phyloP scores from a whole-genome alignment of 2,113 vertebrate species.

The Pelmatolapia mariae region DNA sequence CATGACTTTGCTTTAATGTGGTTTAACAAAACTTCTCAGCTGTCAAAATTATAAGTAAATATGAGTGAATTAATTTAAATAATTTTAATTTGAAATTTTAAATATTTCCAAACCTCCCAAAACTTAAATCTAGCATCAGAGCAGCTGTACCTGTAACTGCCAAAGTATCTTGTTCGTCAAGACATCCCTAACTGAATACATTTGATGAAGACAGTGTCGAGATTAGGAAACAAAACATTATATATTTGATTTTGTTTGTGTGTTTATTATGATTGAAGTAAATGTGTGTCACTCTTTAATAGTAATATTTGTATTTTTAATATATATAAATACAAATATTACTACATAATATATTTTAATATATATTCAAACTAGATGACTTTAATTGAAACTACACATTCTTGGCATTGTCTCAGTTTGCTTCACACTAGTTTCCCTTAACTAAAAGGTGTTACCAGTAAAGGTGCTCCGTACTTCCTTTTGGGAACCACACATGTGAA shows the following conservation, averaged over 20 bases:
- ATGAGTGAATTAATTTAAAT: background rate
- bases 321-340: background rate
- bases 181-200: background rate
- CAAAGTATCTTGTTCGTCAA: background rate
- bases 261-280: background rate
- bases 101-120: background rate
- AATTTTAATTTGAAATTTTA: fast-evolving
- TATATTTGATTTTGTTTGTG: background rate
- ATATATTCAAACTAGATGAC: background rate
- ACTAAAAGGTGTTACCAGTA: background rate
- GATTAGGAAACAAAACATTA: background rate
- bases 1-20: background rate
- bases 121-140: background rate
- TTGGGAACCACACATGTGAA: background rate
- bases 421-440: background rate
- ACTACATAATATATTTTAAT: background rate
- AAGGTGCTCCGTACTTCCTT: background rate
- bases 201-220: background rate
- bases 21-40: background rate
- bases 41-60: background rate
- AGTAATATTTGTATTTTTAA: background rate
- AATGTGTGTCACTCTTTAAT: background rate
- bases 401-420: background rate
- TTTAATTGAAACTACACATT: background rate
- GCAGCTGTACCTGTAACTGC: background rate